Conservation (phyloP, 2,113 vertebrate species). For the Henicopernis longicauda region DNA sequence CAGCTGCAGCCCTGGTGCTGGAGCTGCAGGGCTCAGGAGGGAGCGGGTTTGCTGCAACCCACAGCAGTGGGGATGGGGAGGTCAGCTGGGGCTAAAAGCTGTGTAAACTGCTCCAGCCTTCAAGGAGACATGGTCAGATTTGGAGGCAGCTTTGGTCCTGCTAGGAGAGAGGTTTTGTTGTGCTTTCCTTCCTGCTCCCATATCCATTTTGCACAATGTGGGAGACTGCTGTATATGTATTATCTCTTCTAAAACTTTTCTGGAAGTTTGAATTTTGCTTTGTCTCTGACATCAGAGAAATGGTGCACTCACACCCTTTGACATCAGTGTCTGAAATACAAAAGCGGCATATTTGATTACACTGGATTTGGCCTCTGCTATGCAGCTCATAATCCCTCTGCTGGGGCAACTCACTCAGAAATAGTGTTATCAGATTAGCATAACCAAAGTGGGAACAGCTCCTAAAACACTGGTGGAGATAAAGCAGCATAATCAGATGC, state of each 20-base stretch:
- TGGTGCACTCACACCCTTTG: background rate
- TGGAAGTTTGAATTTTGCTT: background rate
- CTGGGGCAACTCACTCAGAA: background rate
- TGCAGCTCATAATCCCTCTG: background rate
- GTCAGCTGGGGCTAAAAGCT: background rate
- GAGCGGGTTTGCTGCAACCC: background rate
- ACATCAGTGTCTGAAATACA: background rate
- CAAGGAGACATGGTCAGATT: no score
- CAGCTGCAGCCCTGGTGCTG: accelerated
- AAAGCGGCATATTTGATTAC: background rate
- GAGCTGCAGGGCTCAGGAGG: background rate
- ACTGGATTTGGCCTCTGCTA: background rate
- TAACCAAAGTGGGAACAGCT: slow-evolving; percentile 1
- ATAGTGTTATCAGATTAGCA: slow-evolving; percentile 8
- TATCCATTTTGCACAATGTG: background rate
- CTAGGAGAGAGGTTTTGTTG: background rate
- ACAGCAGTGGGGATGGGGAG: background rate
- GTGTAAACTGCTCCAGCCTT: background rate
- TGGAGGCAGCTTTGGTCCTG: background rate
- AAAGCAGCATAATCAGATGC: background rate
- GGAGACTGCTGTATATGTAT: background rate
- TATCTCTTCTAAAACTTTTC: background rate
- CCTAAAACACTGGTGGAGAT: background rate
- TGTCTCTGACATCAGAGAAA: background rate
- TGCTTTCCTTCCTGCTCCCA: background rate